phyloP scores from a whole-genome alignment of 2,888 invertebrate genomes.

The Hesperia comma region DNA sequence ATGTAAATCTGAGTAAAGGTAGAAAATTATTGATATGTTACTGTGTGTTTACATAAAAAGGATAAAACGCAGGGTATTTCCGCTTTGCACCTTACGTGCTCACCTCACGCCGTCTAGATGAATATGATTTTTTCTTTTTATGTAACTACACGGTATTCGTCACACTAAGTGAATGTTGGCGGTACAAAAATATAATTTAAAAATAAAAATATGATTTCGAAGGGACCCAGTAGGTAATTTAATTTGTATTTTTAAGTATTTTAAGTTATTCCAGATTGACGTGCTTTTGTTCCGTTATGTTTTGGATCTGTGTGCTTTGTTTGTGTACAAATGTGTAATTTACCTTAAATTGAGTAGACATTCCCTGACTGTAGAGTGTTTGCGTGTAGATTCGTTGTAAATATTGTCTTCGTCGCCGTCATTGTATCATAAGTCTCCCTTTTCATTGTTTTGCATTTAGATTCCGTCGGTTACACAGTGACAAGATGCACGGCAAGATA shows the following conservation, averaged over 20 bases:
- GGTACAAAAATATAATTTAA: constrained; percentile 65
- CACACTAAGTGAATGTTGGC: constrained; percentile 79
- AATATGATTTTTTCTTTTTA: constrained; percentile 47
- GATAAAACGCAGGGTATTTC: constrained; percentile 59
- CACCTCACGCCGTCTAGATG: constrained; percentile 45
- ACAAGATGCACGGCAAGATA: constrained; percentile 5
- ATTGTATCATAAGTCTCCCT: constrained; percentile 33
- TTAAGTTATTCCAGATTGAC: constrained; percentile 79
- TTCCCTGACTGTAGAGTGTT: constrained; percentile 52
- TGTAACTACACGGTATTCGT: constrained; percentile 57
- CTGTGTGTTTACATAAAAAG: constrained; percentile 59
- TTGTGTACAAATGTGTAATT: constrained; percentile 49
- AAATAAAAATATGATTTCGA: constrained; percentile 62
- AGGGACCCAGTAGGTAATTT: constrained; percentile 78
- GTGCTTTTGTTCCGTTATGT: constrained; percentile 64
- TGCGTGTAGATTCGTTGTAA: constrained; percentile 38
- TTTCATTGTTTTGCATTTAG: constrained; percentile 52
- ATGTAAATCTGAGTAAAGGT: constrained; percentile 57
- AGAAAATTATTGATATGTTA: constrained; percentile 49
- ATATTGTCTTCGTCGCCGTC: constrained; percentile 28
- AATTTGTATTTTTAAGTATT: constrained; percentile 74
- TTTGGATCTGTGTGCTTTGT: constrained; percentile 47
- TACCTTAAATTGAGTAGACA: constrained; percentile 57
- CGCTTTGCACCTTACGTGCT: constrained; percentile 52
- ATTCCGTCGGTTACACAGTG: constrained; percentile 34